Base-by-base conservation (phyloP, 2,113 vertebrate species). In the Alligator mississippiensis region DNA sequence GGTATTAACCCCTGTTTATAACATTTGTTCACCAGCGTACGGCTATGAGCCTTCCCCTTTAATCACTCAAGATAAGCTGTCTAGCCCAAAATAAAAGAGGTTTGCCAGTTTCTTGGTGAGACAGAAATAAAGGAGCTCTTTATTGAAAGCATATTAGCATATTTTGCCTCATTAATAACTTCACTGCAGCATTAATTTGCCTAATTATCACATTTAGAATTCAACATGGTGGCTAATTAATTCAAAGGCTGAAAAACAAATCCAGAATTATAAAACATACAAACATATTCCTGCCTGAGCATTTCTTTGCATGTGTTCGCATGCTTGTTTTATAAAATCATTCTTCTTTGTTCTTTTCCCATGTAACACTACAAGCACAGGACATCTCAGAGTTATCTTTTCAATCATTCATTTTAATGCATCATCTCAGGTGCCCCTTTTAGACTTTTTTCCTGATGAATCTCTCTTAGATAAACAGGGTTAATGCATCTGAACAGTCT, bases 111-210 rank as follows among this genome's bases (percentile, higher is more conserved):
- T 97, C 96, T 96, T 96, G 92, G 95, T 95, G 95, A 96, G 92
- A 96, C 84, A 98, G 91, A 97, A 97, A 94, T 47, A 96, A 94
- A 92, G 70, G 85, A 98, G 95, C 94, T 97, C 96, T 98, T 98
- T 98, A 98, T 98, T 88, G 11, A 97, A 98, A 98, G 93, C 94
- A 93, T 97, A 98, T 98, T 98, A 98, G 97, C 98, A 98, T 98
- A 98, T 98, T 98, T 98, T 97, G 89, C 98, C 97, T 98, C 97
- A 97, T 98, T 98, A 98, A 98, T 98, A 98, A 98, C 96, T 97
- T 97, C 95, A 94, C 97, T 98, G 97, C 95, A 97, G 98, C 97
- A 98, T 98, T 98, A 98, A 98, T 98, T 98, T 98, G 94, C 97
- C 97, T 98, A 98, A 98, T 98, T 98, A 98, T 97, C 97, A 70